phyloP scores from a whole-genome alignment of 2,113 vertebrate species.

The Saccopteryx bilineata region DNA sequence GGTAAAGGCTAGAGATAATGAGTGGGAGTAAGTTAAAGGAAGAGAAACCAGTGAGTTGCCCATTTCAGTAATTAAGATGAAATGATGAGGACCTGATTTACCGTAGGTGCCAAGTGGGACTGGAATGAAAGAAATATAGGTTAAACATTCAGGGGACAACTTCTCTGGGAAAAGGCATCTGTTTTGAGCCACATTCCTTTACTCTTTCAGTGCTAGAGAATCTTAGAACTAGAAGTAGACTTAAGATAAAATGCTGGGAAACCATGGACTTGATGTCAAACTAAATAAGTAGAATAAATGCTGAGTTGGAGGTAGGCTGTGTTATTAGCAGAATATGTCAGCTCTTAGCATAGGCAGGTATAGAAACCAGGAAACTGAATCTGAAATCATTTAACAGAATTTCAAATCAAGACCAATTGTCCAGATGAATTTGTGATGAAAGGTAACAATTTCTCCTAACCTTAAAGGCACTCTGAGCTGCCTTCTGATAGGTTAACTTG shows the following conservation, averaged over 20 bases:
- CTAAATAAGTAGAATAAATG: constrained; percentile 26
- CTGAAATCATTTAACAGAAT: background rate
- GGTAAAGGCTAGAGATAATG: background rate
- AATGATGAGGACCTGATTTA: background rate
- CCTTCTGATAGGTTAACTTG: background rate
- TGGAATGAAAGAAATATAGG: background rate
- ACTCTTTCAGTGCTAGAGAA: constrained; percentile 18
- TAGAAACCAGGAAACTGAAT: constrained; percentile 36
- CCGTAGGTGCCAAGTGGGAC: background rate
- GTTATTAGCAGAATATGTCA: background rate
- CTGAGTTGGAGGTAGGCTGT: background rate
- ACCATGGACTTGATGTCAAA: constrained; percentile 19
- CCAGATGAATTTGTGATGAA: constrained; percentile 25
- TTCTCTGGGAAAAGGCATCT: background rate
- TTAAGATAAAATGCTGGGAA: background rate
- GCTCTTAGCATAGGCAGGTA: background rate
- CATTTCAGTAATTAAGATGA: constrained; percentile 17
- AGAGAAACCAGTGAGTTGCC: background rate
- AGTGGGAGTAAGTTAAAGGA: background rate
- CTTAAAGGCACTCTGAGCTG: constrained; percentile 18
- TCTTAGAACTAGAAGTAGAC: background rate
- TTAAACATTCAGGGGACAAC: background rate
- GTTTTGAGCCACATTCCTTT: background rate
- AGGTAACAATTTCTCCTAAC: background rate
- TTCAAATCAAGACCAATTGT: constrained; percentile 8